A percentile compares a stretch with the other conserved stretches of the same genome.
Evolutionary conservation across 2,797 vertebrate species (phyloP).

Genomic region (Synanceia verrucosa): DNA sequence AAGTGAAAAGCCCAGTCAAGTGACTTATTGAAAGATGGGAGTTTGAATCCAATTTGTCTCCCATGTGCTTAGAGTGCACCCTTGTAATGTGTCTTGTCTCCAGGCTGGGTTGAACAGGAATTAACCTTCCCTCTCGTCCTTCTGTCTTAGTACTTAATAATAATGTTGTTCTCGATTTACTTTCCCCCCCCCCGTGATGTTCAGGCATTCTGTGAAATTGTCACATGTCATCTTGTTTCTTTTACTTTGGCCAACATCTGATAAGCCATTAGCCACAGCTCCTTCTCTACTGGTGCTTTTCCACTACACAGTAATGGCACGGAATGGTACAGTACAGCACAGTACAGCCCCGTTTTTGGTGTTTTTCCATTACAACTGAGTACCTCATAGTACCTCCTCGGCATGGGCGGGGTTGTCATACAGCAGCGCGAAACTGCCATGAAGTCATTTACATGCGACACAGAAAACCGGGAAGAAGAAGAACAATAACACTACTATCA

Average conservation of each 20-base stretch:
- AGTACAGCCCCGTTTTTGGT: too few relatives aligned
- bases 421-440: too few relatives aligned
- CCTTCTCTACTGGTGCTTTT: too few relatives aligned
- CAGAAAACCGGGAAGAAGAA: too few relatives aligned
- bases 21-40: constrained; percentile 74
- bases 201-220: constrained; percentile 1
- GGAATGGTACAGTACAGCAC: too few relatives aligned
- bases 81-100: constrained; percentile 65
- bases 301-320: too few relatives aligned
- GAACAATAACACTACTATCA: too few relatives aligned
- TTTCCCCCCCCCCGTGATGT: constrained; percentile 8
- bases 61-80: constrained; percentile 58
- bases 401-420: too few relatives aligned
- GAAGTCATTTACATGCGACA: too few relatives aligned
- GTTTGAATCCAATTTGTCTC: constrained; percentile 75
- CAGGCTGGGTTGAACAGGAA: constrained; percentile 58
- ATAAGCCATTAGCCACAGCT: constrained; percentile 18
- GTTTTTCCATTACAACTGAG: too few relatives aligned
- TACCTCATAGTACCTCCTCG: too few relatives aligned
- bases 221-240: constrained; percentile 20
- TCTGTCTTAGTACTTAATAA: constrained; percentile 51
- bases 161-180: constrained; percentile 33
- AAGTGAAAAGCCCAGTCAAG: constrained; percentile 64
- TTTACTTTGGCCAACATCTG: constrained; percentile 17
- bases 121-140: constrained; percentile 59